Conservation (phyloP, 2,888 invertebrate species). For the Neria commutata region DNA sequence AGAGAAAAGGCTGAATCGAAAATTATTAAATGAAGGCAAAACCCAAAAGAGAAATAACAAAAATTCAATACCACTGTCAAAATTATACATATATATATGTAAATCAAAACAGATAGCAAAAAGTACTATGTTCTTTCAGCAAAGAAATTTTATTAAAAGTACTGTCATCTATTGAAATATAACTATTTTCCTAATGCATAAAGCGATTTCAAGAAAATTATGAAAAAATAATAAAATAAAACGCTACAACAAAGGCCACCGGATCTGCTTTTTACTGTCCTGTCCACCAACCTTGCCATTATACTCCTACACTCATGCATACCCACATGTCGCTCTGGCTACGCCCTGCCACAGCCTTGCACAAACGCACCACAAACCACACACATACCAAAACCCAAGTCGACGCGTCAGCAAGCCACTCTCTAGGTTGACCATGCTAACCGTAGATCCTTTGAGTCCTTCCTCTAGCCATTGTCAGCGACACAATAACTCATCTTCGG, state of each 20-base stretch:
- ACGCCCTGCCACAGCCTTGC: constrained; percentile 23
- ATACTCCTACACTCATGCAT: constrained; percentile 9
- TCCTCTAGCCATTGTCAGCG: neutral
- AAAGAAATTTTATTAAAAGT: constrained; percentile 11
- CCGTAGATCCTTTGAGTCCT: constrained; percentile 20
- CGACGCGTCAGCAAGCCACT: constrained; percentile 39
- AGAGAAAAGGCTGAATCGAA: too few species aligned
- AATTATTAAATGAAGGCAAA: too few species aligned
- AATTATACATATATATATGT: constrained; percentile 1
- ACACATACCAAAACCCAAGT: constrained; percentile 25
- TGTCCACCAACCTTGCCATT: neutral
- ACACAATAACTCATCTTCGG: constrained; percentile 17
- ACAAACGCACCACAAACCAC: constrained; percentile 22
- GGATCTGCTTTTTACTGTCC: too few species aligned
- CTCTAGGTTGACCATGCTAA: constrained; percentile 46
- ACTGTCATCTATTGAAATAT: neutral
- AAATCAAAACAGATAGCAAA: constrained; percentile 8
- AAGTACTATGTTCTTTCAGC: constrained; percentile 15
- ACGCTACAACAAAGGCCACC: neutral
- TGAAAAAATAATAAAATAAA: constrained; percentile 5
- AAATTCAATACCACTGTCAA: too few species aligned
- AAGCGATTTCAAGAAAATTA: constrained; percentile 7
- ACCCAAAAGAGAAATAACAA: too few species aligned
- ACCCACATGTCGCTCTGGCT: constrained; percentile 35
- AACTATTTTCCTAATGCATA: neutral